Percentiles rank a stretch among this genome's conserved stretches.
Evolutionary conservation across 2,113 vertebrate genomes (phyloP).

Genomic region (Cyanocitta stelleri): DNA sequence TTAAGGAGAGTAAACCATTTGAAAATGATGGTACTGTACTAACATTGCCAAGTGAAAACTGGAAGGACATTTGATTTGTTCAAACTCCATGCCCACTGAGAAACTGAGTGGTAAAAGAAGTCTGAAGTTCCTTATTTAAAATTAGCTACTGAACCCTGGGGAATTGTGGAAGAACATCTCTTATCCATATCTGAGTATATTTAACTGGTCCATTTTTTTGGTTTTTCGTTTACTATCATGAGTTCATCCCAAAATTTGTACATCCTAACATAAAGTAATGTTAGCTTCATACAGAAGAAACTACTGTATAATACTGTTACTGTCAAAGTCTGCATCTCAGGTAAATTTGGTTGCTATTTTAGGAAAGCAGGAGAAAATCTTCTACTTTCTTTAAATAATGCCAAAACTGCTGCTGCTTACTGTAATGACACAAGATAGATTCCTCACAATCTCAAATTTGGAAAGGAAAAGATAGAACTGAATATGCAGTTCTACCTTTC

Average conservation of each 20-base stretch:
- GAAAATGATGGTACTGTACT: neutral
- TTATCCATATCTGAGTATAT: neutral
- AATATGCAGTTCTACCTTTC: neutral
- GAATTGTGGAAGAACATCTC: neutral
- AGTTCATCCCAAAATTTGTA: neutral
- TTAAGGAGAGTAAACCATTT: neutral
- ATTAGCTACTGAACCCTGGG: conserved; percentile 23
- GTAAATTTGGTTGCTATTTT: neutral
- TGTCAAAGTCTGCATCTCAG: neutral
- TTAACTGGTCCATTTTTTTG: conserved; percentile 50
- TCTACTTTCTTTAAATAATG: neutral
- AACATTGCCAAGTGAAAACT: neutral
- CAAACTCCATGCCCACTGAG: neutral
- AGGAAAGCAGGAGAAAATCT: neutral
- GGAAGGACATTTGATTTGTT: neutral
- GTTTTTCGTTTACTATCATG: neutral
- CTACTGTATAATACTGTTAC: neutral
- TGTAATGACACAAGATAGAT: neutral
- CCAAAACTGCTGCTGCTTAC: neutral
- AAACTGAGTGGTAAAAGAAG: conserved; percentile 1
- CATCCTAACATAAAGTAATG: neutral
- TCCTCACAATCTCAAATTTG: neutral
- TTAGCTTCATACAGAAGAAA: neutral
- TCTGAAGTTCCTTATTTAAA: conserved; percentile 28
- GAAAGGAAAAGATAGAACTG: neutral